phyloP scores from a whole-genome alignment of 2,888 invertebrate species.

The Thera britannica region DNA sequence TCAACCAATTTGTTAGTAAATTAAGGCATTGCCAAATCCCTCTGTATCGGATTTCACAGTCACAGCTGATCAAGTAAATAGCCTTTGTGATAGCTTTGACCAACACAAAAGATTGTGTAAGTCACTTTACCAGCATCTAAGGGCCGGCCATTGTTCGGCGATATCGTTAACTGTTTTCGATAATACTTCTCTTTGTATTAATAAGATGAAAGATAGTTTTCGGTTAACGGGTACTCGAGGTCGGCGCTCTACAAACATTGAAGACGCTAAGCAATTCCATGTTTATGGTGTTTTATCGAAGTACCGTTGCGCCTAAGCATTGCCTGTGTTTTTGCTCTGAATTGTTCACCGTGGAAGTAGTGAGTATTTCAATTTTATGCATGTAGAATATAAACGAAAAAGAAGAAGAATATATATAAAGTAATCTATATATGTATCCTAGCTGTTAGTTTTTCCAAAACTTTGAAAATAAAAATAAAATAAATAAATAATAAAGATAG shows the following conservation, averaged over 20 bases:
- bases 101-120: constrained; percentile 58
- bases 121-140: constrained; percentile 53
- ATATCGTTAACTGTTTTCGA: constrained; percentile 47
- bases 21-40: constrained; percentile 41
- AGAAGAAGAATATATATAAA: too few species aligned
- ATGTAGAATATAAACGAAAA: too few species aligned
- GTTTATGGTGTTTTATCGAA: constrained; percentile 74
- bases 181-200: constrained; percentile 44
- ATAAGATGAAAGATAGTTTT: constrained; percentile 58
- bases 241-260: constrained; percentile 61
- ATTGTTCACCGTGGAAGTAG: not conserved
- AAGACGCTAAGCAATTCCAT: constrained; percentile 56
- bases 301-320: constrained; percentile 56
- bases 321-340: constrained; percentile 40
- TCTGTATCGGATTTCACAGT: constrained; percentile 50
- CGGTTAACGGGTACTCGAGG: constrained; percentile 67
- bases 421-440: too few species aligned
- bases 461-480: too few species aligned
- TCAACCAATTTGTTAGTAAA: constrained; percentile 22
- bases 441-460: too few species aligned
- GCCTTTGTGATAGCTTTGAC: constrained; percentile 39
- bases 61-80: constrained; percentile 48
- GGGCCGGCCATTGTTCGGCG: constrained; percentile 53
- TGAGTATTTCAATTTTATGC: not conserved
- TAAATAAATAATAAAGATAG: too few species aligned